Base-by-base conservation (phyloP, 2,888 invertebrate genomes). In the Callinectes sapidus region DNA sequence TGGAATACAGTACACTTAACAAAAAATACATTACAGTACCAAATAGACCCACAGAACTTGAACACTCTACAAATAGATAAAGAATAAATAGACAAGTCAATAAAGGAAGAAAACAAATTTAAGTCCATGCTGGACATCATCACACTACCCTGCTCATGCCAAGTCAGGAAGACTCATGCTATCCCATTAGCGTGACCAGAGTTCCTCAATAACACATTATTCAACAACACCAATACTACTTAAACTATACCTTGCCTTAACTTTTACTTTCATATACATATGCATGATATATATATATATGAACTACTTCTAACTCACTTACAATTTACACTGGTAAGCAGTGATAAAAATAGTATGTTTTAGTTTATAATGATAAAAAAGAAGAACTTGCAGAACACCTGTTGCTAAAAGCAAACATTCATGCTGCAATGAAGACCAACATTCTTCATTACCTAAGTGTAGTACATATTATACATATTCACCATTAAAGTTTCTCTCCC, bases 71-170 rank as follows among this genome's bases (percentile, higher is more conserved):
- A 81, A 16, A 35, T 81, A 35, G 14, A 35, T 35, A 32, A 71
- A 10, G 8, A 28, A 71, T n/a, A 23, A 23, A n/a, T 77, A 77
- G n/a, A 77, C 71, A 13, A 35, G 13, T 32, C 16, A 13, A 81
- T 3, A 81, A 35, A n/a, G 81, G 35, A 81, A 81, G 81, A 81
- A 35, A 35, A 16, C 2, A 35, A 35, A 32, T 16, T 23, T 35
- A 23, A 35, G 81, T 81, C 35, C 35, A 35, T 81, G 81, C 35
- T 81, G 35, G 35, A 35, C 35, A 13, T 81, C 35, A 35, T 35
- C 81, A 32, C 81, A 81, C 35, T 35, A 6, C 81, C 81, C 81
- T 81, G 81, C 18, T 81, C 81, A 81, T 81, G 81, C 81, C 81
- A 81, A 35, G 81, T 32, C 81, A 16, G 81, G 81, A 35, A 35